phyloP scores from a whole-genome alignment of 2,797 vertebrate genomes.

The Threskiornis aethiopicus region DNA sequence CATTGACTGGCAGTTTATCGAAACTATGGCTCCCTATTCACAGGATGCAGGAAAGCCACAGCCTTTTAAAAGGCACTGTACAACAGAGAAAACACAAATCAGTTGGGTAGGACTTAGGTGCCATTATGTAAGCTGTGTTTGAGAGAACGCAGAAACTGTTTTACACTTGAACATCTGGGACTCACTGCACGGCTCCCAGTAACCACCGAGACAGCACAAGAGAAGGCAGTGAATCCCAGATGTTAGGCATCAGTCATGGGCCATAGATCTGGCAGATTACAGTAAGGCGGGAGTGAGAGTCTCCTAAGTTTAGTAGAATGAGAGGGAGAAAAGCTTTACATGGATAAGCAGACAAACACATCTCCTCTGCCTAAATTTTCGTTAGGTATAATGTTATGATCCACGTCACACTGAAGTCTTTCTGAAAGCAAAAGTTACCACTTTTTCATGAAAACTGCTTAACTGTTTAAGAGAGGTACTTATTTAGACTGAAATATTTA shows the following conservation, averaged over 20 bases:
- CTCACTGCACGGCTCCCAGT: background rate
- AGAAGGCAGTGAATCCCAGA: background rate
- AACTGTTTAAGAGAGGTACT: background rate
- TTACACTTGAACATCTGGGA: constrained; percentile 31
- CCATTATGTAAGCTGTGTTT: background rate
- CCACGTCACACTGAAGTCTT: background rate
- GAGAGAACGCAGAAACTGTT: background rate
- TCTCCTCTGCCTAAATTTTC: background rate
- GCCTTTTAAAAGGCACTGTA: background rate
- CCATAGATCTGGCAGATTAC: background rate
- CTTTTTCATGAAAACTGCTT: background rate
- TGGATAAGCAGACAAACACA: background rate
- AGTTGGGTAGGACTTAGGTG: background rate
- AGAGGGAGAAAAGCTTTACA: constrained; percentile 1
- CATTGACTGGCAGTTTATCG: background rate
- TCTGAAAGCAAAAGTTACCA: background rate
- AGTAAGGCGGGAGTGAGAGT: background rate
- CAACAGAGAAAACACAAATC: background rate
- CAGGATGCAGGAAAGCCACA: background rate
- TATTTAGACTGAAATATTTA: background rate
- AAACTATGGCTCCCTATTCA: background rate
- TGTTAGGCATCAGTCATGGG: background rate
- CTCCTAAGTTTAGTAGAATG: background rate
- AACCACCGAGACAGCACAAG: constrained; percentile 7
- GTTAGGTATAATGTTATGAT: background rate